These are phyloP conservation scores for Apeltes quadracus DNA, from an alignment of 2,113 vertebrate genomes.

Conservation along the genomic window DNA sequence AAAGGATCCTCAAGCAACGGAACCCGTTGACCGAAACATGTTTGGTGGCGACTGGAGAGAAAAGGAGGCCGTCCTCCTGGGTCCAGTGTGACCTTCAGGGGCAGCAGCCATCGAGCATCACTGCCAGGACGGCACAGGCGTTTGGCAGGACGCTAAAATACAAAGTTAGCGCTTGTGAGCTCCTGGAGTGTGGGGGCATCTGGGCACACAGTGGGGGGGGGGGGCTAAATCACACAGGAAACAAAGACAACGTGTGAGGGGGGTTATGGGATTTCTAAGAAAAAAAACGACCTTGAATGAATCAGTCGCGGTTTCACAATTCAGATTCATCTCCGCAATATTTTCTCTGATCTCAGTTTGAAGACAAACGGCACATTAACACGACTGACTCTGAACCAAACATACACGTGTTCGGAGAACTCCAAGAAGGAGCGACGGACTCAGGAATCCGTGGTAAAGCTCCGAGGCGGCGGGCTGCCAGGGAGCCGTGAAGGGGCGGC, in stretches of 20 bases:
- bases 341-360: slow-evolving; percentile 16
- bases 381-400: slow-evolving; percentile 7
- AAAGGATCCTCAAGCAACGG: slow-evolving; percentile 53
- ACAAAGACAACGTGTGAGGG: slow-evolving; percentile 37
- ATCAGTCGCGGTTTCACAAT: neutral
- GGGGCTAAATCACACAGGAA: slow-evolving; percentile 60
- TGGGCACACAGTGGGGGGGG: slow-evolving; percentile 67
- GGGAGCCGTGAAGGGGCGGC: slow-evolving; percentile 44
- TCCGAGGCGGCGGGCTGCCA: slow-evolving; percentile 47
- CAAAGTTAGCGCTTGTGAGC: slow-evolving; percentile 51
- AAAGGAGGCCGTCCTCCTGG: slow-evolving; percentile 17
- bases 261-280: too few species aligned
- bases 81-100: slow-evolving; percentile 19
- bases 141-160: slow-evolving; percentile 51
- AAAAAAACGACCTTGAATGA: slow-evolving; percentile 11
- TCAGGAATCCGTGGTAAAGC: slow-evolving; percentile 46
- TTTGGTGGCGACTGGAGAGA: too few species aligned
- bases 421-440: slow-evolving; percentile 33
- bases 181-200: slow-evolving; percentile 67
- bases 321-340: neutral
- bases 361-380: neutral
- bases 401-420: slow-evolving; percentile 4
- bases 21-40: too few species aligned
- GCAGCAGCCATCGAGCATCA: slow-evolving; percentile 9
- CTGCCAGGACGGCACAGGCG: slow-evolving; percentile 46